Percentiles rank a stretch among this genome's conserved stretches.
Conservation (phyloP, 2,113 vertebrate genomes). For the Narcine bancroftii region DNA sequence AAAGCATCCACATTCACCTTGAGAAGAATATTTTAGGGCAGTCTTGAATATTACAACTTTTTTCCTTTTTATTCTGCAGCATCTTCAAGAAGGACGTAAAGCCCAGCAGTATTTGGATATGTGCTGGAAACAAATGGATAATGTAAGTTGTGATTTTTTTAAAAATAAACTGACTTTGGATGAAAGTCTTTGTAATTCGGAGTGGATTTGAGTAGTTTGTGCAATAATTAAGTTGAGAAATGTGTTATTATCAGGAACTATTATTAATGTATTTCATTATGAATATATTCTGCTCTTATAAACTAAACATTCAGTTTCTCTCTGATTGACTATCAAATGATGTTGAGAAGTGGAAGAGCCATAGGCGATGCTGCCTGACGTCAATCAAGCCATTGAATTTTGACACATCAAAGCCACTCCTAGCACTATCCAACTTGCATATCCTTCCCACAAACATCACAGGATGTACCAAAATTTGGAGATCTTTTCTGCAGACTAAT, state of each 20-base stretch:
- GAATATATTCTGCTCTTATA: not conserved
- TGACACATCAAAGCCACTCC: too few relatives aligned
- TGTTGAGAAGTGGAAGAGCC: not conserved
- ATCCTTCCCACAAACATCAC: too few relatives aligned
- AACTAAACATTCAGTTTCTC: not conserved
- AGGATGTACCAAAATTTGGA: too few relatives aligned
- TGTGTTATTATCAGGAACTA: not conserved
- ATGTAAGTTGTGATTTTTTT: constrained; percentile 63
- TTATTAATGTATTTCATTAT: not conserved
- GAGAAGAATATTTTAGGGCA: too few relatives aligned
- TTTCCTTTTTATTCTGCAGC: constrained; percentile 57
- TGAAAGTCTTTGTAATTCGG: not conserved
- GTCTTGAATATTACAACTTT: not conserved
- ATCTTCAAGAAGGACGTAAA: constrained; percentile 94
- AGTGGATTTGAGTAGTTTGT: not conserved
- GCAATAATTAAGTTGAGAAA: not conserved
- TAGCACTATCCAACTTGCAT: too few relatives aligned
- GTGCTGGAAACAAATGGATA: constrained; percentile 98
- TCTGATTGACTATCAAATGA: not conserved
- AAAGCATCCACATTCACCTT: not conserved
- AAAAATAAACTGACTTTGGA: not conserved
- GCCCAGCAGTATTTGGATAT: constrained; percentile 92
- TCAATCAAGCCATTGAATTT: too few relatives aligned
- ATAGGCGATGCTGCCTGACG: too few relatives aligned
- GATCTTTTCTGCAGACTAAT: too few relatives aligned